These are phyloP conservation scores for Xerus inauris DNA, from an alignment of 2,113 vertebrate species.

Conservation along the genomic window DNA sequence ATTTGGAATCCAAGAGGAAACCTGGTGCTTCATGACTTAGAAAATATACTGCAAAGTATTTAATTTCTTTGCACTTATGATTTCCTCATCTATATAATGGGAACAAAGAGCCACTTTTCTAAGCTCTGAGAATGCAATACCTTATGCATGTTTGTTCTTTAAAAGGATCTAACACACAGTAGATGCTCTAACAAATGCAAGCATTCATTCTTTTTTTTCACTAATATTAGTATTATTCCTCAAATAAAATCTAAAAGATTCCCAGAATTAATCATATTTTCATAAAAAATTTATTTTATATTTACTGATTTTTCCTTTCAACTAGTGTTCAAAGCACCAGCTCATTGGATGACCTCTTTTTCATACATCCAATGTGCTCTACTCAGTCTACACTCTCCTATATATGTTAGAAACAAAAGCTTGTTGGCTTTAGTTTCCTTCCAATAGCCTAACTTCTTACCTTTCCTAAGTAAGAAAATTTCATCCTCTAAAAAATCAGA, in stretches of 20 bases:
- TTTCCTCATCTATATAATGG: not conserved
- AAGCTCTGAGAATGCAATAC: not conserved
- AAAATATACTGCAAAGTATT: not conserved
- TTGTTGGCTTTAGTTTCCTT: not conserved
- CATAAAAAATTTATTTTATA: not conserved
- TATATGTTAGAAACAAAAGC: not conserved
- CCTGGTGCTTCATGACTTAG: not conserved
- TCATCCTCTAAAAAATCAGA: not conserved
- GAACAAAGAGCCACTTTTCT: not conserved
- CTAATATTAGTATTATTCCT: not conserved
- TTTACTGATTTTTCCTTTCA: not conserved
- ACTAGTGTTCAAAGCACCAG: not conserved
- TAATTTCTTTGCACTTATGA: not conserved
- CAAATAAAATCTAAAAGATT: not conserved
- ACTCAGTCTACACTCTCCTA: not conserved
- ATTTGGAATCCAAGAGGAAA: not conserved
- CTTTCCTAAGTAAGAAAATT: not conserved
- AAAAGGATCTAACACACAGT: not conserved
- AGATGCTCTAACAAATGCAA: not conserved
- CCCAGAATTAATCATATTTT: not conserved
- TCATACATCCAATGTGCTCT: not conserved
- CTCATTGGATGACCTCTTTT: not conserved
- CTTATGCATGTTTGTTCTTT: not conserved
- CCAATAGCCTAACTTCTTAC: not conserved
- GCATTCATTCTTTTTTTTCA: not conserved